Evolutionary conservation across 2,113 vertebrate genomes (phyloP).

Genomic region (Eurystomus gularis): DNA sequence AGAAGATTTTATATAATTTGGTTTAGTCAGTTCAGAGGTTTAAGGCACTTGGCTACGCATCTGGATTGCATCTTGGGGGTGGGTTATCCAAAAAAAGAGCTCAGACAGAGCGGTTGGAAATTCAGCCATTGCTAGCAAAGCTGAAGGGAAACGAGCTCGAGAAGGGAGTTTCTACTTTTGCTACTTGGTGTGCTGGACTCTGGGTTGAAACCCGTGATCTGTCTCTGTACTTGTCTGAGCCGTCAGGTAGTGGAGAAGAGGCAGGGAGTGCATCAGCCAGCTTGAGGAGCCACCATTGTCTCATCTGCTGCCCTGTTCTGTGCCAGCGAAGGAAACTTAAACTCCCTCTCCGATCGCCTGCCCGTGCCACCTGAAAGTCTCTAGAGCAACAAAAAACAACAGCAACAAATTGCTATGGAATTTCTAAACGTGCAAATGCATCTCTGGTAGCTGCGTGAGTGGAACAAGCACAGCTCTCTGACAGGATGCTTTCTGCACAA

Average conservation of each 20-base stretch:
- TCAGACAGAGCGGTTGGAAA: not conserved
- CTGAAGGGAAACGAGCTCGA: not conserved
- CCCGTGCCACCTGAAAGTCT: not conserved
- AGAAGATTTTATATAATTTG: slow-evolving; percentile 48
- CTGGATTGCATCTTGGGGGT: slow-evolving; percentile 44
- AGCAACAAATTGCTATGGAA: not conserved
- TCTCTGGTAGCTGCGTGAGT: not conserved
- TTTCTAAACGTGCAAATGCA: not conserved
- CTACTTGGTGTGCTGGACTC: not conserved
- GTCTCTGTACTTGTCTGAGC: not conserved
- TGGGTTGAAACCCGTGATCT: not conserved
- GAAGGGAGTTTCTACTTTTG: not conserved
- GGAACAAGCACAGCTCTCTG: not conserved
- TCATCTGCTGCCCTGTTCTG: accelerated
- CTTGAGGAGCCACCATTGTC: not conserved
- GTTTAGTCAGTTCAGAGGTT: slow-evolving; percentile 39
- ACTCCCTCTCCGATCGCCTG: not conserved
- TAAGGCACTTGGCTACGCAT: slow-evolving; percentile 44
- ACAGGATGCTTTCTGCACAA: not conserved
- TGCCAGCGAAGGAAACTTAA: not conserved
- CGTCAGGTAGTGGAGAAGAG: not conserved
- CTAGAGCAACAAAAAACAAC: not conserved
- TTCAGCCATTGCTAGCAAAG: slow-evolving; percentile 5
- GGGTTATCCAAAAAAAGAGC: slow-evolving; percentile 10
- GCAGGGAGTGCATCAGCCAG: not conserved